Evolutionary conservation across 2,113 vertebrate species (phyloP), one percentile per base, ranked within the genome.

Genomic region (Burhinus bistriatus): DNA sequence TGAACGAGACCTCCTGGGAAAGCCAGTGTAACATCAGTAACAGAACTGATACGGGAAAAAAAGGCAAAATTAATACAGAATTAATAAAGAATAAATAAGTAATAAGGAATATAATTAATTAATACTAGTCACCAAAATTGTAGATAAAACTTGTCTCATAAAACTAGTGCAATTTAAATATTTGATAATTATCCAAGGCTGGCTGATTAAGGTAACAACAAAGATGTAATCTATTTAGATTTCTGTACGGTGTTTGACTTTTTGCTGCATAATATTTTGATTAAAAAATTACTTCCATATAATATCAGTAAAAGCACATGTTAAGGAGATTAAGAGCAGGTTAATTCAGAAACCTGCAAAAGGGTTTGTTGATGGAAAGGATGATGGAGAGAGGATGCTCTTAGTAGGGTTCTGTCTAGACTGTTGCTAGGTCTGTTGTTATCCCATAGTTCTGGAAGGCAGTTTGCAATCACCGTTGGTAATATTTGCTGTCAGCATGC

Each of bases 131-230:
- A 87, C 36, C 36, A 83, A 88, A 59, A 65, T 80, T 93, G 91
- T 90, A 52, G 15, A 83, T 57, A 87, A 89, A 95, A 44, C 25
- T 49, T 12, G 19, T 57, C 52, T 89, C 66, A 69, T 36, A 69
- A 82, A 96, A 89, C n/a, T 89, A 95, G 91, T 68, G 30, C 9
- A 59, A 91, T 94, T 93, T 85, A 94, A 92, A 93, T 95, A 84
- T 73, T 96, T 95, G 62, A 94, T 80, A 36, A 45, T 76, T 95
- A 96, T 95, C 78, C 78, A 96, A 93, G 66, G 4, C 4, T 80
- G 49, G 21, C 34, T 96, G 91, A 97, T 94, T 94, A 93, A 83
- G 66, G 71, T 83, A 83, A 90, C 70, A 90, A 76, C 70, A 88
- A 95, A 89, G 61, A 55, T 65, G 64, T 55, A 71, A 87, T 69